Evolutionary conservation across 2,797 vertebrate species (phyloP), one percentile per base, ranked within the genome.

Genomic region (Rhinella marina): DNA sequence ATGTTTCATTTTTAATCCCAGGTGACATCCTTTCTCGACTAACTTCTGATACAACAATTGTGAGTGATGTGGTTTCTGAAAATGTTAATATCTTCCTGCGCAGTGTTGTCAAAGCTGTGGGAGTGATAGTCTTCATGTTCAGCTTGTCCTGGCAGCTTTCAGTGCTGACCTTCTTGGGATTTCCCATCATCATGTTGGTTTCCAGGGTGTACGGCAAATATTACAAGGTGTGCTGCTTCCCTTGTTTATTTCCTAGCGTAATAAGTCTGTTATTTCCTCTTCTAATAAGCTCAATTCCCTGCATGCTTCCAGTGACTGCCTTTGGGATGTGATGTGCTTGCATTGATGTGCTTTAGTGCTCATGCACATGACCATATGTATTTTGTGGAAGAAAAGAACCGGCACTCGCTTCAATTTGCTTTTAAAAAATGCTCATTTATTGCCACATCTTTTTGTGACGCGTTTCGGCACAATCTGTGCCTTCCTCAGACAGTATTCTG

Each of bases 21-120:
- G 98, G 98, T 83, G 97, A 99, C 73, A 96, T 99, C 91, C 96
- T 97, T 81, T 99, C 98, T 50, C 97, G 98, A 50, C 95, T 99
- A 92, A 97, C 98, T 0, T 96, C 97, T 0, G 98, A 99, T 94
- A 99, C 98, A 8, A 99, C 97, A 70, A 97, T 98, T 72, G 97
- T 99, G 92, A 99, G 98, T 0, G 97, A 99, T 91, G 95, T 99
- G 88, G 96, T 99, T 86, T 98, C 98, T 10, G 95, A 96, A 93
- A 99, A 99, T 23, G 91, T 99, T 91, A 99, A 98, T 92, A 75
- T 99, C 91, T 97, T 99, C 93, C 92, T 99, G 92, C 95, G 96
- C 88, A 97, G 96, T 21, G 14, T 92, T 19, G 94, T 99, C 90
- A 99, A 97, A 91, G 95, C 93, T n/a, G 85, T 92, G 0, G 98